Percentiles rank a stretch among this genome's conserved stretches.
Evolutionary conservation across 2,888 invertebrate genomes (phyloP).

Genomic region (Helobdella robusta): DNA sequence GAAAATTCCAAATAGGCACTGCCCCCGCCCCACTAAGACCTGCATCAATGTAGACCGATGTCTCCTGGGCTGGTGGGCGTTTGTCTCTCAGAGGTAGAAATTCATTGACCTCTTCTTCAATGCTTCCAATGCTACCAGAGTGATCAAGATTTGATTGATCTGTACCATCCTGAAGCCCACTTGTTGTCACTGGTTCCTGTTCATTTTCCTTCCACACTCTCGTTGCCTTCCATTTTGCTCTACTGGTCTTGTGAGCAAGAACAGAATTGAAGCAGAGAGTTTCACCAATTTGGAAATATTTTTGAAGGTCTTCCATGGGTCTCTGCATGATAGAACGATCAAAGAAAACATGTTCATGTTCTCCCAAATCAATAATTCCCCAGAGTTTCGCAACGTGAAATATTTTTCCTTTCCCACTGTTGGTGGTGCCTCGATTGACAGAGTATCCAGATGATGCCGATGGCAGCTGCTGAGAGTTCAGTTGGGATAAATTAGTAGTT

Average conservation of each 20-base stretch:
- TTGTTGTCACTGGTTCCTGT: slow-evolving; percentile 41
- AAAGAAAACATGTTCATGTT: slow-evolving; percentile 51
- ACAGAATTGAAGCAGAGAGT: slow-evolving; percentile 49
- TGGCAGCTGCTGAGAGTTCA: not conserved
- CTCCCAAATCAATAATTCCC: slow-evolving; percentile 50
- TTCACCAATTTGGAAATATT: slow-evolving; percentile 46
- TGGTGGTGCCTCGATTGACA: slow-evolving; percentile 38
- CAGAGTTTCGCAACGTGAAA: slow-evolving; percentile 50
- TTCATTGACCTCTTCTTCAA: slow-evolving; percentile 45
- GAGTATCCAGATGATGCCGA: too few relatives aligned
- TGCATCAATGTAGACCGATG: slow-evolving; percentile 42
- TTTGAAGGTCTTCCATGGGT: slow-evolving; percentile 47
- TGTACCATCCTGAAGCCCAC: slow-evolving; percentile 13
- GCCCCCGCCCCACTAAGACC: slow-evolving; percentile 47
- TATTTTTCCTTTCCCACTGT: slow-evolving; percentile 43
- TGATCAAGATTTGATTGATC: slow-evolving; percentile 32
- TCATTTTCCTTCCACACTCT: slow-evolving; percentile 49
- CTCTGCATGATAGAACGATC: slow-evolving; percentile 47
- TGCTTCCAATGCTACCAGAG: slow-evolving; percentile 36
- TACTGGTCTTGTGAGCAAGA: slow-evolving; percentile 48
- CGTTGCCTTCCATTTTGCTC: slow-evolving; percentile 49
- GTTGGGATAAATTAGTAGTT: not conserved
- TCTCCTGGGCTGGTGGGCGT: slow-evolving; percentile 39
- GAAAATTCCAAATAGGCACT: slow-evolving; percentile 47
- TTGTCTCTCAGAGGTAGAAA: slow-evolving; percentile 41